Evolutionary conservation across 64 coral and sea anemone genomes (phyloP), one percentile per base, ranked within the genome.

Genomic region (Pocillopora damicornis): DNA sequence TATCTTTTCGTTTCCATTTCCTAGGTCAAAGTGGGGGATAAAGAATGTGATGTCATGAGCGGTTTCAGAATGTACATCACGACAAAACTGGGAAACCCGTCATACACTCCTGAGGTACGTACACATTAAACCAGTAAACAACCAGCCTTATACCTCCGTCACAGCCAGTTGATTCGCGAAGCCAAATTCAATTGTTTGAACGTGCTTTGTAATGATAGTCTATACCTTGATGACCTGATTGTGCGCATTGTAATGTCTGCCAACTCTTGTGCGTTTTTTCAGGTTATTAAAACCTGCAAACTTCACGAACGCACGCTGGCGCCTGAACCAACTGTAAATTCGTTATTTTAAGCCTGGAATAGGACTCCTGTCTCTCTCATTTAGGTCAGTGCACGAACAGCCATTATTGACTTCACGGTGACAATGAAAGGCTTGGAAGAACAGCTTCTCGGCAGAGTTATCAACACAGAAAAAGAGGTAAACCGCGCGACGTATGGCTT

Each of bases 321-420:
- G 10, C 22, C 11, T n/a, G 10, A 23, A 30, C 67, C 67, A 1
- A 23, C 20, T 71, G 22, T 11, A 23, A 4, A 63, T 71, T n/a
- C 22, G 22, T 71, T 26, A 0, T 25, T 71, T 18, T 7, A 71
- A 10, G 23, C 75, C 15, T 20, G 10, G 15, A 42, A 30, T 79
- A 13, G 23, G 8, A 59, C 75, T 15, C 63, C 56, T 88, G 20
- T 13, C 17, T n/a, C 78, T 60, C 15, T 15, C 60, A 75, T 82
- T 78, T 82, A 96, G 96, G 94, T 98, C 42, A 98, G 96, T 38
- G 96, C 96, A n/a, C 90, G 93, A 66, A 98, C 96, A 17, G 93
- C 96, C n/a, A 98, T 98, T n/a, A 98, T 98, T 38, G 96, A 99
- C 88, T 99, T 99, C 34, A 99, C 96, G 58, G 96, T 99, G 60